A percentile compares a stretch with the other conserved stretches of the same genome.
These are phyloP conservation scores for Colossoma macropomum DNA, from an alignment of 2,113 vertebrate species.

Conservation along the genomic window DNA sequence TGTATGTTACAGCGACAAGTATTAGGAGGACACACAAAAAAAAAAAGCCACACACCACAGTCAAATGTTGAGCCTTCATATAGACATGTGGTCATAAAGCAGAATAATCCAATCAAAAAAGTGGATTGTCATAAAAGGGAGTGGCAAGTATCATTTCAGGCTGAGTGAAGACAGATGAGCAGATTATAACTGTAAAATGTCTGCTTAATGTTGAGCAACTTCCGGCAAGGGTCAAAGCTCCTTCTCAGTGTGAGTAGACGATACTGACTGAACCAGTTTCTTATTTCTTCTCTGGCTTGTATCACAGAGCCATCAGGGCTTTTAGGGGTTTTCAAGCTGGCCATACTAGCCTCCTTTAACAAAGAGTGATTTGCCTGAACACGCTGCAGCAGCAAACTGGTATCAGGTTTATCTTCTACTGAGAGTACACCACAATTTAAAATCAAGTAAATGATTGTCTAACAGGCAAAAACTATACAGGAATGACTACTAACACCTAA, in stretches of 20 bases:
- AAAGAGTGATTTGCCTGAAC: constrained; percentile 38
- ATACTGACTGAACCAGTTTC: constrained; percentile 53
- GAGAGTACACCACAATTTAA: not conserved
- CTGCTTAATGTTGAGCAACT: constrained; percentile 44
- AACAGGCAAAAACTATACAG: not conserved
- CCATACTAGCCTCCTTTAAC: constrained; percentile 39
- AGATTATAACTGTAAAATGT: not conserved
- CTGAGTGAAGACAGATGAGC: constrained; percentile 26
- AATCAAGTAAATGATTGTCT: not conserved
- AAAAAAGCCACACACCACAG: not conserved
- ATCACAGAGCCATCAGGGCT: constrained; percentile 27
- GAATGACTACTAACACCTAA: not conserved
- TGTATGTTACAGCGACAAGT: not conserved
- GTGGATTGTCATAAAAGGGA: not conserved
- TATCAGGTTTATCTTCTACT: not conserved
- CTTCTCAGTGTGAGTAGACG: constrained; percentile 10
- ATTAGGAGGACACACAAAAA: not conserved
- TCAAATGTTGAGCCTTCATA: not conserved
- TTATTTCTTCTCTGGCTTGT: constrained; percentile 18
- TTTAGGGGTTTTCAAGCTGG: constrained; percentile 34
- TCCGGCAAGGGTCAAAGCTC: constrained; percentile 38
- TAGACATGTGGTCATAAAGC: not conserved
- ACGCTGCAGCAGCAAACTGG: not conserved
- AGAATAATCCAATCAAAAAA: not conserved
- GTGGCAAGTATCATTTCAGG: constrained; percentile 12